Base-by-base conservation (phyloP, 2,797 vertebrate species). In the Mormyrops attenuatus region DNA sequence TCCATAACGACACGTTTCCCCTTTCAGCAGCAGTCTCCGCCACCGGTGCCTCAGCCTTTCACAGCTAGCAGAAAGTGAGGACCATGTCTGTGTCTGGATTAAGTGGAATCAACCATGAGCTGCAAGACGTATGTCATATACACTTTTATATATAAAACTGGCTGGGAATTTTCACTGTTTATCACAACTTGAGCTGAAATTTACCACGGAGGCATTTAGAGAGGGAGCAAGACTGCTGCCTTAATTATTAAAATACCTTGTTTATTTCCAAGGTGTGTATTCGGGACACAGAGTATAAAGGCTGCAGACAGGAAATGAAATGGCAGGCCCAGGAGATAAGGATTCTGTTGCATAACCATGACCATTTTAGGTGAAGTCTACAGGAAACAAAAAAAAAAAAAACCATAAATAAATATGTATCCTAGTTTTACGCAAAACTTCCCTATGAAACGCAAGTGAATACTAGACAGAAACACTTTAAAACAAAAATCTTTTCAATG, bases 401-500 rank as follows among this genome's bases (percentile, higher is more conserved):
- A 60, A 60, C 0, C n/a, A 60, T 0, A 26, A 22, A 60, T 2
- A 93, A 87, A 92, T 90, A 92, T 90, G 93, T 69, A 86, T 57
- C 53, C 60, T 9, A 17, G 60, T 52, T 55, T 87, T 44, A 60
- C 49, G 9, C 34, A 44, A 50, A 73, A 85, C 7, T 87, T 73
- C 34, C 66, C 26, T 87, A 44, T 3, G 84, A 87, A 53, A 73
- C 44, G 20, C 5, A 30, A 82, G n/a, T 80, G 84, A 88, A 91
- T 92, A 92, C 93, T 91, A 93, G 91, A 92, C 91, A 93, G 92
- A 92, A 89, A 90, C 89, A 92, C 91, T 88, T 87, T 50, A 94
- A 95, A 94, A 94, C 94, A 93, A 94, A 94, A 95, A 91, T 92
- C 86, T 90, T 5, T 53, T 34, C 22, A 69, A 66, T 60, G 90